phyloP scores from a whole-genome alignment of 2,113 vertebrate genomes.

The Nestor notabilis region DNA sequence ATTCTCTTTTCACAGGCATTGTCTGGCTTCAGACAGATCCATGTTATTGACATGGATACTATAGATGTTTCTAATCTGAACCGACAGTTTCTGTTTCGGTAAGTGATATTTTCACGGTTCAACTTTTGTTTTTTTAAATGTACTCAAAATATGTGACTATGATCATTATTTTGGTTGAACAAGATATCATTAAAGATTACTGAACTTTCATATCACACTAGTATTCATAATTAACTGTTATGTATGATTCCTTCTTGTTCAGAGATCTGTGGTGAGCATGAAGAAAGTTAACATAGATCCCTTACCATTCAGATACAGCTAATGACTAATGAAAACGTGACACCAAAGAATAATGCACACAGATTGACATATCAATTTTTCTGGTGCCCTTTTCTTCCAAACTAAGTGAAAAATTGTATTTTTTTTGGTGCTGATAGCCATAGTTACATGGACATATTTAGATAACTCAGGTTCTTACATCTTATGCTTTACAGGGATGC shows the following conservation, averaged over 20 bases:
- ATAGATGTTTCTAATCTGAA: conserved; percentile 97
- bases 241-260: neutral
- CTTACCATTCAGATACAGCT: neutral
- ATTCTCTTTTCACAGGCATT: conserved; percentile 81
- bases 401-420: neutral
- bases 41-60: conserved; percentile 98
- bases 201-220: neutral
- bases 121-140: neutral
- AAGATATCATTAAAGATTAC: neutral
- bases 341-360: neutral
- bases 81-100: conserved; percentile 96
- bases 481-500: neutral
- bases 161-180: neutral
- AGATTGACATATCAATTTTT: neutral
- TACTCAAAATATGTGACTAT: neutral
- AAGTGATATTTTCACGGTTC: conserved; percentile 49
- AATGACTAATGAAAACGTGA: neutral
- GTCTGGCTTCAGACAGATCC: conserved; percentile 94
- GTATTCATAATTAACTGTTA: neutral
- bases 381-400: neutral
- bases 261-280: neutral
- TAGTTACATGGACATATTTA: neutral
- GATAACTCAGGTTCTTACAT: neutral
- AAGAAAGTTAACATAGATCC: neutral
- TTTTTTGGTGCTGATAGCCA: neutral